Conservation (phyloP, 2,113 vertebrate species). For the Loxodonta africana region DNA sequence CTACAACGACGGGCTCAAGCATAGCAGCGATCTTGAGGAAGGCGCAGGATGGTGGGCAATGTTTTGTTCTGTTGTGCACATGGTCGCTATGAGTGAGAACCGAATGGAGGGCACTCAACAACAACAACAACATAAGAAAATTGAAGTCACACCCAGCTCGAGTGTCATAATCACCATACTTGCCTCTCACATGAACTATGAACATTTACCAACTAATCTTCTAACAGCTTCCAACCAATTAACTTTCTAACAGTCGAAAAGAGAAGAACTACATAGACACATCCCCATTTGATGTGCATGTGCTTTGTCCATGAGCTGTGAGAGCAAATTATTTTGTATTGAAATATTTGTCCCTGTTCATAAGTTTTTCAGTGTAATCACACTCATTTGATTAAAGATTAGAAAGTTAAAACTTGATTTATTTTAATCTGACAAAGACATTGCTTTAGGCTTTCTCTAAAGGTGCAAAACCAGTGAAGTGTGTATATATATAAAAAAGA, state of each 20-base stretch:
- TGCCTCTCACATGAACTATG: constrained; percentile 33
- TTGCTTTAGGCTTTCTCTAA: no score
- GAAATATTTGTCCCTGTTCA: constrained; percentile 19
- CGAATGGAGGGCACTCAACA: no score
- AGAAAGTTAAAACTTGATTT: constrained; percentile 20
- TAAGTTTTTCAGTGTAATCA: constrained; percentile 28
- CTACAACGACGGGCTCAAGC: no score
- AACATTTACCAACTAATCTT: constrained; percentile 42
- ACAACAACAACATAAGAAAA: neutral
- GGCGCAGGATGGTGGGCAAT: no score
- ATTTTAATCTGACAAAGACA: constrained; percentile 15
- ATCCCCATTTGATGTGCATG: neutral
- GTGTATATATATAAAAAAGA: no score
- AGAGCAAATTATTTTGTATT: neutral
- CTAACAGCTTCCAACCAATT: constrained; percentile 21
- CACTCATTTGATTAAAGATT: constrained; percentile 39
- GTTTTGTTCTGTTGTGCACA: no score
- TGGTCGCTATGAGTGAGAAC: no score
- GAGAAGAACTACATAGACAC: neutral
- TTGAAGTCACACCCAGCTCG: constrained; percentile 32
- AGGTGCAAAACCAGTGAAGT: no score
- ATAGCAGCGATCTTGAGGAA: no score
- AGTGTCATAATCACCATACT: constrained; percentile 38
- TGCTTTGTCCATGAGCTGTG: neutral
- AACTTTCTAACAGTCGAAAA: neutral